Evolutionary conservation across 1,140 invertebrate species (phyloP).

Genomic region (Delia radicum): DNA sequence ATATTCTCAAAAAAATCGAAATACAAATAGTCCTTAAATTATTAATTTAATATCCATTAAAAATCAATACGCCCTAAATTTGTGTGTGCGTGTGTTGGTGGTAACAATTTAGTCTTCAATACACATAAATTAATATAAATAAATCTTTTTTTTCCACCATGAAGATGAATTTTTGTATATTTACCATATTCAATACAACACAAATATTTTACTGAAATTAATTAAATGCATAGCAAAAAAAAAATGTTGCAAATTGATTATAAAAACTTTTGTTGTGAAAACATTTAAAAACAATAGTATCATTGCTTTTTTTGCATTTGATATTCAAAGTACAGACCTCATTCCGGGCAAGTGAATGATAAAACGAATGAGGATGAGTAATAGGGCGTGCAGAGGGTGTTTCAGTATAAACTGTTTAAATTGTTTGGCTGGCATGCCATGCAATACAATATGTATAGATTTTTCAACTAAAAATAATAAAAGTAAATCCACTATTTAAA

Average conservation of each 20-base stretch:
- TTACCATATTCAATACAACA: not conserved
- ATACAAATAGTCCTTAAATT: not conserved
- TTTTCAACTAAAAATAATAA: not conserved
- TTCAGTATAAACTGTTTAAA: not conserved
- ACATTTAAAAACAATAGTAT: constrained; percentile 1
- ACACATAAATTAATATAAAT: too few species aligned
- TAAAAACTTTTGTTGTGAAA: not conserved
- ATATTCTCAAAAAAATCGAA: too few species aligned
- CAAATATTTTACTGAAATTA: not conserved
- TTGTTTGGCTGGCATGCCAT: not conserved
- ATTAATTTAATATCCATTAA: not conserved
- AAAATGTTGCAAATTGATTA: not conserved
- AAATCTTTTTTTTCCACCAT: not conserved
- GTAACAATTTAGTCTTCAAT: too few species aligned
- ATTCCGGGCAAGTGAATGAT: not conserved
- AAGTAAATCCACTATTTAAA: not conserved
- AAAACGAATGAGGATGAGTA: too few species aligned
- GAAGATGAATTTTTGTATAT: too few species aligned
- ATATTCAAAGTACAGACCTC: not conserved
- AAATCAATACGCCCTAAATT: not conserved
- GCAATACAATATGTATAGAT: not conserved
- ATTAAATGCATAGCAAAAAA: not conserved
- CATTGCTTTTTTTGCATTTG: not conserved
- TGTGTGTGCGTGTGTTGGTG: too few species aligned
- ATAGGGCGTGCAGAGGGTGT: not conserved